A percentile compares a stretch with the other conserved stretches of the same genome.
Conservation (phyloP, 1,140 invertebrate genomes). For the Pissodes strobi region DNA sequence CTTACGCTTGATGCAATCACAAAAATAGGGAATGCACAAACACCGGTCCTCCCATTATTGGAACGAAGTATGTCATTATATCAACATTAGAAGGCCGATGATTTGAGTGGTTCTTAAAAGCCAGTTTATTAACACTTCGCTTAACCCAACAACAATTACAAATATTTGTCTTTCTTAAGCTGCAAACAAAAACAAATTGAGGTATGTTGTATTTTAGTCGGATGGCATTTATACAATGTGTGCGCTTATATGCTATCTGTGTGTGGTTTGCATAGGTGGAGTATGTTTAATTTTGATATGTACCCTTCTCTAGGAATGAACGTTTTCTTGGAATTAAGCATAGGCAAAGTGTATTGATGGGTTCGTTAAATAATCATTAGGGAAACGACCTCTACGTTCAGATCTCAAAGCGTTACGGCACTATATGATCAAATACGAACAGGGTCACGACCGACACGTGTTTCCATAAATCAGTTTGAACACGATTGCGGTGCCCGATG, state of each 20-base stretch:
- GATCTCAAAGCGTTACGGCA: no score
- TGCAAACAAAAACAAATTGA: constrained; percentile 30
- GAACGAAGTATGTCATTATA: background rate
- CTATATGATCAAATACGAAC: no score
- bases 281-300: constrained; percentile 7
- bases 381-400: no score
- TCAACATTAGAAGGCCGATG: constrained; percentile 8
- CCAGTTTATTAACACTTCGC: constrained; percentile 25
- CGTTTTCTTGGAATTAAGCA: constrained; percentile 1
- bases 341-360: background rate
- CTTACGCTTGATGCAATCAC: no score
- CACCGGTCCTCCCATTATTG: background rate
- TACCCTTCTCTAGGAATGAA: background rate
- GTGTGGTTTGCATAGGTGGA: constrained; percentile 8
- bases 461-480: no score
- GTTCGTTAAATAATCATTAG: no score
- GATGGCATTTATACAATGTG: constrained; percentile 8
- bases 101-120: constrained; percentile 30
- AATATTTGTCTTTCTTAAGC: constrained; percentile 30
- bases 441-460: no score
- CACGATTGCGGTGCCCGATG: no score
- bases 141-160: constrained; percentile 17
- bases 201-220: constrained; percentile 16
- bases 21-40: background rate
- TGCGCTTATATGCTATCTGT: constrained; percentile 13